Evolutionary conservation across 2,888 invertebrate species (phyloP), one percentile per base, ranked within the genome.

Genomic region (Calliopum simillimum): DNA sequence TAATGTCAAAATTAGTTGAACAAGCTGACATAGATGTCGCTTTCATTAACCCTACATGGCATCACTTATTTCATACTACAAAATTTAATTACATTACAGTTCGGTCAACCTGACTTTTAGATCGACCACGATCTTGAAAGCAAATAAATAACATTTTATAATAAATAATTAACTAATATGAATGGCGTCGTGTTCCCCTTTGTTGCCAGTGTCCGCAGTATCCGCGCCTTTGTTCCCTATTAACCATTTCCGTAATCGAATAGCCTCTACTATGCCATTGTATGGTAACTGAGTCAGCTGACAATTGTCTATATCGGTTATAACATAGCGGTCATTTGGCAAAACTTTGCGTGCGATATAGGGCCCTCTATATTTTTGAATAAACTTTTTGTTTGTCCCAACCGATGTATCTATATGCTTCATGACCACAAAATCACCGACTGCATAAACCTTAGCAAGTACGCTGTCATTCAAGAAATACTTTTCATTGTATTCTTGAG

Each of bases 331-430:
- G 53, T 68, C 51, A 65, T 68, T 43, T 44, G 53, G 41, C 47
- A 71, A 41, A 53, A 49, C 19, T 61, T 67, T 49, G n/a, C 43
- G 47, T 61, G 55, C 53, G 11, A 69, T n/a, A 19, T 69, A 69
- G 4, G 71, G 71, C 49, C 71, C 69, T 4, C 58, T 43, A 41
- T 58, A 72, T 43, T 69, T 71, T 1, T 44, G 23, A 14, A 68
- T 63, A 33, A 64, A 44, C 19, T 64, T 64, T n/a, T 64, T 64
- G 49, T 64, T 64, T 25, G 51, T 44, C 11, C 58, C 69, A 49
- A 70, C 65, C 53, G 16, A 61, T 12, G 51, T 55, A 70, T 64
- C 68, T 51, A 23, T 21, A 21, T 25, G n/a, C 21, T 41, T 11
- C n/a, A 25, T 71, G 68, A 49, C 71, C 25, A 64, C 53, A 5